Evolutionary conservation across 2,797 vertebrate genomes (phyloP).

Genomic region (Pagetopsis macropterus): DNA sequence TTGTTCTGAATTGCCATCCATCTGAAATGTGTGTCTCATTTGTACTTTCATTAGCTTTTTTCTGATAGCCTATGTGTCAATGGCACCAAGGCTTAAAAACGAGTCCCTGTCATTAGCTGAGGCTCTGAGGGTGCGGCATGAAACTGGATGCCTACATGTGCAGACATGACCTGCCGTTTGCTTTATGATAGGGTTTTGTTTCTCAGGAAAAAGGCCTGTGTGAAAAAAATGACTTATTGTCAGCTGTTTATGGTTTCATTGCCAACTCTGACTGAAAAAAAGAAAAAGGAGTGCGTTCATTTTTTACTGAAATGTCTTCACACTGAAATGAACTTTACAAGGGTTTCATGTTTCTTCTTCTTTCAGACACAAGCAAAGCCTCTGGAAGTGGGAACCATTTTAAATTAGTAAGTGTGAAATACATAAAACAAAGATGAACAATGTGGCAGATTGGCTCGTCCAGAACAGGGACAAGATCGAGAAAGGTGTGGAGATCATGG

Average conservation of each 20-base stretch:
- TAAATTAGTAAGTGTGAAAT: conserved; percentile 49
- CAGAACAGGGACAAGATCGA: conserved; percentile 85
- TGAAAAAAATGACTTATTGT: conserved; percentile 19
- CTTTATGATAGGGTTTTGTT: conserved; percentile 56
- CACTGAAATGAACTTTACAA: conserved; percentile 59
- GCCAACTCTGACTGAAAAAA: conserved; percentile 8
- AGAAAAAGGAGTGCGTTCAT: neutral
- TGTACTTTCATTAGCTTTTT: conserved; percentile 47
- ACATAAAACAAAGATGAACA: conserved; percentile 73
- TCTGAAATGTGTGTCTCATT: conserved; percentile 4
- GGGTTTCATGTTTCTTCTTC: conserved; percentile 73
- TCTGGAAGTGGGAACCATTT: conserved; percentile 53
- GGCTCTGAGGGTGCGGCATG: conserved; percentile 76
- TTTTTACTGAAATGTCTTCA: conserved; percentile 28
- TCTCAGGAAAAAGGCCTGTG: conserved; percentile 52
- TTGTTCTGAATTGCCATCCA: conserved; percentile 49
- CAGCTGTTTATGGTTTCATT: conserved; percentile 33
- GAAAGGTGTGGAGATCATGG: conserved; percentile 86
- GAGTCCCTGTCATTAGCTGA: conserved; percentile 65
- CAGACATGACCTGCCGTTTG: conserved; percentile 70
- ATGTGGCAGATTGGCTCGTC: conserved; percentile 83
- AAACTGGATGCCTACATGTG: conserved; percentile 77
- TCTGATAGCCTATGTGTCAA: conserved; percentile 39
- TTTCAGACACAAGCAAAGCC: conserved; percentile 77
- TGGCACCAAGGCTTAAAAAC: conserved; percentile 62